Conservation (phyloP, 2,888 invertebrate genomes). For the Platynereis dumerilii region DNA sequence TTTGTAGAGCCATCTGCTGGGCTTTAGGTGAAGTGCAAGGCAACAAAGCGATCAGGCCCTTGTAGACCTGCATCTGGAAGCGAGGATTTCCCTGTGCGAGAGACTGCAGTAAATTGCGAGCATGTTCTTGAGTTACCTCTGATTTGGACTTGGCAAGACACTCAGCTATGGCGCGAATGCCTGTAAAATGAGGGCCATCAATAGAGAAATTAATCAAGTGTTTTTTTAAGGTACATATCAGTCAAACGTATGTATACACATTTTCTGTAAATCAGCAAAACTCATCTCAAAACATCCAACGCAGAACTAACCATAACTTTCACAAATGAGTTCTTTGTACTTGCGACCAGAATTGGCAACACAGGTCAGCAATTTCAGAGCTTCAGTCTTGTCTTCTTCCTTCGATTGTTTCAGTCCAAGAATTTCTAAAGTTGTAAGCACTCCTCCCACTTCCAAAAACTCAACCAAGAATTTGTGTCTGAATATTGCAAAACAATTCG, state of each 20-base stretch:
- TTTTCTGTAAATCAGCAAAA: background rate
- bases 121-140: slow-evolving; percentile 61
- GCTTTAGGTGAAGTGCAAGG: slow-evolving; percentile 64
- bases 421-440: slow-evolving; percentile 61
- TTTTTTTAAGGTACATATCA: too few relatives aligned
- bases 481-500: slow-evolving; percentile 21
- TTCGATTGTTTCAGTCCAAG: slow-evolving; percentile 61
- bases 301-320: slow-evolving; percentile 58
- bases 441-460: slow-evolving; percentile 63
- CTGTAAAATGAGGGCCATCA: slow-evolving; percentile 37
- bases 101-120: slow-evolving; percentile 56
- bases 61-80: slow-evolving; percentile 63
- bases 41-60: slow-evolving; percentile 62
- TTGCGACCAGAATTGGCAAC: slow-evolving; percentile 61
- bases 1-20: slow-evolving; percentile 63
- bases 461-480: slow-evolving; percentile 63
- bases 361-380: slow-evolving; percentile 53
- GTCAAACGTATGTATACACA: too few relatives aligned
- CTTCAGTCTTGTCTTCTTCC: slow-evolving; percentile 59
- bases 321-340: slow-evolving; percentile 64
- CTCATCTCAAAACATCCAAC: background rate
- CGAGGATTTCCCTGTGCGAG: slow-evolving; percentile 62
- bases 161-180: slow-evolving; percentile 63
- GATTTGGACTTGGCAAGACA: slow-evolving; percentile 62
- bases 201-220: too few relatives aligned